Evolutionary conservation across 2,797 vertebrate species (phyloP).

Genomic region (Muscicapa comitata): DNA sequence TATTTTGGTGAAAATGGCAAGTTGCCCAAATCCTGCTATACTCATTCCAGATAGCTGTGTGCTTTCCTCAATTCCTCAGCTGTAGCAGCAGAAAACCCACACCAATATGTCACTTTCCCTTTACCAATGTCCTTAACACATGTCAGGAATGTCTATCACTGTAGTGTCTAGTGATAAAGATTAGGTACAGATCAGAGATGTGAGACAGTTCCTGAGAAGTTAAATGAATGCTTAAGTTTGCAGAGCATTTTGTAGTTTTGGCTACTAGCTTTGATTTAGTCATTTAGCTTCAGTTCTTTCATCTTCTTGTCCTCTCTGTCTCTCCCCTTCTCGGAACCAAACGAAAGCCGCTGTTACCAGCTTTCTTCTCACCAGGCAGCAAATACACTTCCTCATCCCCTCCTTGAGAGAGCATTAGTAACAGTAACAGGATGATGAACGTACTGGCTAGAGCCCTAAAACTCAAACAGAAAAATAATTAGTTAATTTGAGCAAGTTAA

Average conservation of each 20-base stretch:
- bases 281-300: neutral
- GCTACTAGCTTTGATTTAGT: neutral
- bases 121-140: neutral
- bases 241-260: neutral
- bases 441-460: neutral
- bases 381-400: neutral
- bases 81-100: neutral
- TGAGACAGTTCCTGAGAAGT: neutral
- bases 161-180: neutral
- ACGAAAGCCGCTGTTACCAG: neutral
- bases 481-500: neutral
- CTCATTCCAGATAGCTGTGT: neutral
- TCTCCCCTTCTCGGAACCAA: neutral
- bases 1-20: neutral
- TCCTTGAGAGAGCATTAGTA: neutral
- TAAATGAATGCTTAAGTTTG: neutral
- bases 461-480: neutral
- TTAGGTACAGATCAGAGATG: conserved; percentile 17
- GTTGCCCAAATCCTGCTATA: neutral
- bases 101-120: neutral
- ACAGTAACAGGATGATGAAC: neutral
- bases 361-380: neutral
- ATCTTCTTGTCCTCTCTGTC: neutral
- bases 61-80: neutral
- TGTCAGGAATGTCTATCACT: neutral